These are phyloP conservation scores for Penaeus chinensis DNA, from an alignment of 1,140 invertebrate genomes.

Conservation along the genomic window DNA sequence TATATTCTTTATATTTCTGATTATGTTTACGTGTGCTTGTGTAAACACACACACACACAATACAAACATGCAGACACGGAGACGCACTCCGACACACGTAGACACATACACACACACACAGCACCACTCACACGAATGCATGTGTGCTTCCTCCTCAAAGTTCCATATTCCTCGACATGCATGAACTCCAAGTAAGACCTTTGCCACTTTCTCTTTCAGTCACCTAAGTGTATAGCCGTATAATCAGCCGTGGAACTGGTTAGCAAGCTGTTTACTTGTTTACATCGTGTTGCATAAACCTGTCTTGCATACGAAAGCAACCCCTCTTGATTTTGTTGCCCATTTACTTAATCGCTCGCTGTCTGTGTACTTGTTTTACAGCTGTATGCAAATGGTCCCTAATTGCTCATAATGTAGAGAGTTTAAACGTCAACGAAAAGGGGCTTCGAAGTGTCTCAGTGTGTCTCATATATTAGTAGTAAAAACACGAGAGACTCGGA, in stretches of 20 bases:
- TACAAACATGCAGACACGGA: no score
- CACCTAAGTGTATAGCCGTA: not conserved
- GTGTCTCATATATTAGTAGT: no score
- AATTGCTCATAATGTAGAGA: slow-evolving; percentile 28
- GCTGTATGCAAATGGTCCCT: slow-evolving; percentile 28
- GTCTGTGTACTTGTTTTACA: slow-evolving; percentile 22
- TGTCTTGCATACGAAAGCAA: slow-evolving; percentile 7
- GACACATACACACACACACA: no score
- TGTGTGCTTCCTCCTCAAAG: not conserved
- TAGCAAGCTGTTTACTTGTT: slow-evolving; percentile 23
- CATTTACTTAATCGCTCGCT: slow-evolving; percentile 17
- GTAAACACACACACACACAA: no score
- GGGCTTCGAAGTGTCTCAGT: not conserved
- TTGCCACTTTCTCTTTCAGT: no score
- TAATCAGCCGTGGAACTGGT: slow-evolving; percentile 6
- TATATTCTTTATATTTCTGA: no score
- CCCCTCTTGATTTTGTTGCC: not conserved
- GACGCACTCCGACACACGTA: no score
- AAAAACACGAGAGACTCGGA: no score
- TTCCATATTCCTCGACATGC: no score
- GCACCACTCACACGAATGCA: not conserved
- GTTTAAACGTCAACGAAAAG: slow-evolving; percentile 11
- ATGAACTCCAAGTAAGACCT: no score
- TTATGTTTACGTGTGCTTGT: no score
- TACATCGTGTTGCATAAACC: not conserved